Base-by-base conservation (phyloP, 37 sponge, comb jelly and placozoan genomes). In the Crambe crambe region DNA sequence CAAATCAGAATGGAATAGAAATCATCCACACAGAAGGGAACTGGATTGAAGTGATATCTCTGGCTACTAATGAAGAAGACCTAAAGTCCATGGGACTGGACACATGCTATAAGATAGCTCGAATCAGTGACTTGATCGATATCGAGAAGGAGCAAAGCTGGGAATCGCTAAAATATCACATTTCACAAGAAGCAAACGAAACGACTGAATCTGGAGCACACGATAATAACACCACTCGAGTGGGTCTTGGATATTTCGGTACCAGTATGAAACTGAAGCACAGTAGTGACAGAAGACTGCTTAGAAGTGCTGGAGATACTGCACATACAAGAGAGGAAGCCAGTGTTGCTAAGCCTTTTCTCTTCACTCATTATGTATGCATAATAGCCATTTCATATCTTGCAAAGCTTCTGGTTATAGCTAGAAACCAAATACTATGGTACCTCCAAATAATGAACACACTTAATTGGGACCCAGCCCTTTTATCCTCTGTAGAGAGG, bases 101-200 rank as follows among this genome's bases (percentile, higher is more conserved):
- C 26, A 22, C 41, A 0, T 80, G 80, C 42, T 32, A 34, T 34
- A 42, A 32, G 32, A 22, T 80, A 22, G 69, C 72, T 6, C 9
- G 56, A 20, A 51, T 80, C 2, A 2, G 40, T 2, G 27, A 58
- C 25, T 42, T 80, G 26, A 21, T 80, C 8, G 69, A 43, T 21
- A 1, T 8, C 17, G 79, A 79, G 56, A 37, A 58, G 42, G n/a
- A n/a, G 21, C 27, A 37, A 42, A 80, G 58, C 61, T 80, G 72
- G 80, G 42, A 70, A 41, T 26, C 32, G 2, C 4, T 62, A 25
- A 32, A 47, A 12, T 12, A 47, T 47, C 51, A 47, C 12, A 12
- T 47, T 12, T 47, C 51, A 15, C 51, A 6, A 15, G 51, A 47
- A 12, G 12, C 12, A 12, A 15, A 6, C 6, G 51, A 47, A 12